phyloP scores from a whole-genome alignment of 2,113 vertebrate genomes.

The Catharus bicknelli region DNA sequence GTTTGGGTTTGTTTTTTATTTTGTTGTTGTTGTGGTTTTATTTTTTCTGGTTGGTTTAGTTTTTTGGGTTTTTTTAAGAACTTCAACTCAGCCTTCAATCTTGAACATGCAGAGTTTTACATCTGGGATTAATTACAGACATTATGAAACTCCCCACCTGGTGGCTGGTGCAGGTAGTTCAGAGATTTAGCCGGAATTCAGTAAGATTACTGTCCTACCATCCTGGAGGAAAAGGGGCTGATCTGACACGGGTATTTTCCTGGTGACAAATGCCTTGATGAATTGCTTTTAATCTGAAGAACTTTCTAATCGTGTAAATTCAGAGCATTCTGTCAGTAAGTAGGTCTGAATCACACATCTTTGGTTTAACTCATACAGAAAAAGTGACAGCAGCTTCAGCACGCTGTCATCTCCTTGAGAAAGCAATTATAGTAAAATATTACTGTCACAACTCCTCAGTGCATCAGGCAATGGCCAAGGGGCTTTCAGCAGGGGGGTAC shows the following conservation, averaged over 20 bases:
- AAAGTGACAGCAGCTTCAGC: background rate
- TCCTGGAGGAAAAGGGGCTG: background rate
- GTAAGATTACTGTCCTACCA: background rate
- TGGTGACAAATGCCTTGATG: background rate
- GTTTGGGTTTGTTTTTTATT: background rate
- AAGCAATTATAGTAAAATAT: background rate
- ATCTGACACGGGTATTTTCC: background rate
- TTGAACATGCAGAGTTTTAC: background rate
- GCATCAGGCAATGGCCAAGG: background rate
- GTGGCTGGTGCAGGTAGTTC: background rate
- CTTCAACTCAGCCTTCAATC: background rate
- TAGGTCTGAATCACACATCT: background rate
- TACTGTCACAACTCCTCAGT: background rate
- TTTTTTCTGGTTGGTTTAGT: background rate
- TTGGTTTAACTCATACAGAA: background rate
- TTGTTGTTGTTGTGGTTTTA: no score
- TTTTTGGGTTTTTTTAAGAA: background rate
- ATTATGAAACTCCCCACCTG: background rate
- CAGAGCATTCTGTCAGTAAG: background rate
- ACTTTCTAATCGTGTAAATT: conserved; percentile 2
- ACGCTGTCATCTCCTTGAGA: background rate
- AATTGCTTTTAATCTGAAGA: conserved; percentile 12
- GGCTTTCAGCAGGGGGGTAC: background rate
- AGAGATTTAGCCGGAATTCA: background rate
- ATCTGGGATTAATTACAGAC: background rate